These are phyloP conservation scores for Neuroscelio doddi DNA, from an alignment of 2,888 invertebrate genomes.

Conservation along the genomic window DNA sequence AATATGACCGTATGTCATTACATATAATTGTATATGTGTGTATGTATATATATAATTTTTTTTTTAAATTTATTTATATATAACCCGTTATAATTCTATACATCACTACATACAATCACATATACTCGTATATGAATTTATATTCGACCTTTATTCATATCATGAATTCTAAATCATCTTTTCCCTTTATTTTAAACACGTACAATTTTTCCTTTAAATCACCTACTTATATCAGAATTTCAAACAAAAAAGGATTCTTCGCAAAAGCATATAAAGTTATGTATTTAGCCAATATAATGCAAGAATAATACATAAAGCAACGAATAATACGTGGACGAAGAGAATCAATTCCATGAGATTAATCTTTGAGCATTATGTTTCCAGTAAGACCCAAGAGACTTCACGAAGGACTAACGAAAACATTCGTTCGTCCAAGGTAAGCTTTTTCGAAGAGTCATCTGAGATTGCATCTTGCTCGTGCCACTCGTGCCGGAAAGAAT, in stretches of 20 bases:
- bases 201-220: neutral
- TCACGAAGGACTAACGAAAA: constrained; percentile 4
- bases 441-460: constrained; percentile 57
- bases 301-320: constrained; percentile 2
- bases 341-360: constrained; percentile 6
- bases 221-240: neutral
- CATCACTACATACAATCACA: too few species aligned
- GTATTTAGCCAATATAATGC: neutral
- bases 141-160: too few species aligned
- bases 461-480: constrained; percentile 58
- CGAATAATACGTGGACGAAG: constrained; percentile 6
- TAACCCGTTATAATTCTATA: too few species aligned
- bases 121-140: too few species aligned
- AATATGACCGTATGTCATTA: too few species aligned
- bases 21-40: too few species aligned
- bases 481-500: constrained; percentile 40
- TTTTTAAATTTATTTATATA: too few species aligned
- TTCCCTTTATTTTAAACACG: too few species aligned
- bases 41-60: too few species aligned
- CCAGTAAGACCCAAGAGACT: neutral
- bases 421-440: constrained; percentile 1
- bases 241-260: neutral
- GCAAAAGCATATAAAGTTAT: neutral
- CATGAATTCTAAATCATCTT: too few species aligned
- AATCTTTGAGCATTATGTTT: neutral